Percentiles rank a stretch among this genome's conserved stretches.
phyloP scores from a whole-genome alignment of 2,888 invertebrate species.

The Tipula vernalis region DNA sequence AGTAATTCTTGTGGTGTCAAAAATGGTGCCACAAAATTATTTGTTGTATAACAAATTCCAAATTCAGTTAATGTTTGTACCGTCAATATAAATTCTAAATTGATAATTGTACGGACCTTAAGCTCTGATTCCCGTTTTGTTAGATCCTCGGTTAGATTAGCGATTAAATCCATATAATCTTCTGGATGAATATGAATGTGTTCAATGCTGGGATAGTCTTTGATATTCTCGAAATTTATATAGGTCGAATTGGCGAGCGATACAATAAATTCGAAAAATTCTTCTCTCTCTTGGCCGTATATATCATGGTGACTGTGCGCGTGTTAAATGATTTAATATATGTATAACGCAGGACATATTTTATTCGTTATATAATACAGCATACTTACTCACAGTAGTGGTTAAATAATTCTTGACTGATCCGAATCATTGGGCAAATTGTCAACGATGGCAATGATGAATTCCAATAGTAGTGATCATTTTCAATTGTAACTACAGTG shows the following conservation, averaged over 20 bases:
- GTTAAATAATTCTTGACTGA: slow-evolving; percentile 22
- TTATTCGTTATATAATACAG: neutral
- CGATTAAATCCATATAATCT: slow-evolving; percentile 32
- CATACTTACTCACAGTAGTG: slow-evolving; percentile 25
- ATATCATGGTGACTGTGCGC: slow-evolving; percentile 14
- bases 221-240: slow-evolving; percentile 29
- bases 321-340: neutral
- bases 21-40: slow-evolving; percentile 22
- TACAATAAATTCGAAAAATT: slow-evolving; percentile 26
- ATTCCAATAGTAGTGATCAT: slow-evolving; percentile 32
- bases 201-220: slow-evolving; percentile 22
- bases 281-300: slow-evolving; percentile 12
- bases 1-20: slow-evolving; percentile 21
- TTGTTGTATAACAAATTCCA: slow-evolving; percentile 31
- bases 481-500: slow-evolving; percentile 30
- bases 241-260: slow-evolving; percentile 33
- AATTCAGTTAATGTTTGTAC: slow-evolving; percentile 32
- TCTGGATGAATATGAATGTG: slow-evolving; percentile 23
- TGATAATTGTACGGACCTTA: slow-evolving; percentile 23
- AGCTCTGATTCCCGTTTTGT: slow-evolving; percentile 12
- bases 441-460: slow-evolving; percentile 29
- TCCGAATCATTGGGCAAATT: slow-evolving; percentile 29
- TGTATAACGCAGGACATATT: neutral
- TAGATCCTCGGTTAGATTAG: slow-evolving; percentile 27
- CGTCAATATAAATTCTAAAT: slow-evolving; percentile 18